Evolutionary conservation across 1,140 invertebrate species (phyloP).

Genomic region (Mycetomoellerius zeteki): DNA sequence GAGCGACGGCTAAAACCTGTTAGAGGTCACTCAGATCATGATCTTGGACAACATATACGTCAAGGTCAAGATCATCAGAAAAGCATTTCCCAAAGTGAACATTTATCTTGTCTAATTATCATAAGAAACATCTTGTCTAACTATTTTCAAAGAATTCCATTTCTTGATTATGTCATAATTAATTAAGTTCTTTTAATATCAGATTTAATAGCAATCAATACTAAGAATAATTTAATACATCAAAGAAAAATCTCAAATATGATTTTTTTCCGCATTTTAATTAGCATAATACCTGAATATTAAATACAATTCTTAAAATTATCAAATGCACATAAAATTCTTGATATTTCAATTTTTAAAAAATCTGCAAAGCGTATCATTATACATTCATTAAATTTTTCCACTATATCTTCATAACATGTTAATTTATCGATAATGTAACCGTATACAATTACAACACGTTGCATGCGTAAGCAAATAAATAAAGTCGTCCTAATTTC

Average conservation of each 20-base stretch:
- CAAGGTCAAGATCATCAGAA: no score
- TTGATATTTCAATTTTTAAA: neutral
- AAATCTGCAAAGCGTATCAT: neutral
- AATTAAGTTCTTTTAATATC: neutral
- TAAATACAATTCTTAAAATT: neutral
- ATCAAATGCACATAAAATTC: neutral
- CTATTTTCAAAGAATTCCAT: no score
- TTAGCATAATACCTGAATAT: neutral
- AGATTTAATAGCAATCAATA: neutral
- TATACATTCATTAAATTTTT: neutral
- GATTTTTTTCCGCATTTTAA: neutral
- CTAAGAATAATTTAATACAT: neutral
- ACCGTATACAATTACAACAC: neutral
- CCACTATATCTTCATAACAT: neutral
- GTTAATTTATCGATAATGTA: neutral
- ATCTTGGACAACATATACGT: no score
- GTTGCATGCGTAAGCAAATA: neutral
- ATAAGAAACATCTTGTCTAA: no score
- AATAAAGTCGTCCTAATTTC: neutral
- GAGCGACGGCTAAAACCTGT: no score
- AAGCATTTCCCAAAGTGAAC: no score
- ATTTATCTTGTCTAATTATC: no score
- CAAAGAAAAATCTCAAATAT: neutral
- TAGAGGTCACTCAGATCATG: no score
- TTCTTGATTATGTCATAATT: no score